Percentiles rank a stretch among this genome's conserved stretches.
Evolutionary conservation across 2,888 invertebrate species (phyloP).

Genomic region (Tachina grossa): DNA sequence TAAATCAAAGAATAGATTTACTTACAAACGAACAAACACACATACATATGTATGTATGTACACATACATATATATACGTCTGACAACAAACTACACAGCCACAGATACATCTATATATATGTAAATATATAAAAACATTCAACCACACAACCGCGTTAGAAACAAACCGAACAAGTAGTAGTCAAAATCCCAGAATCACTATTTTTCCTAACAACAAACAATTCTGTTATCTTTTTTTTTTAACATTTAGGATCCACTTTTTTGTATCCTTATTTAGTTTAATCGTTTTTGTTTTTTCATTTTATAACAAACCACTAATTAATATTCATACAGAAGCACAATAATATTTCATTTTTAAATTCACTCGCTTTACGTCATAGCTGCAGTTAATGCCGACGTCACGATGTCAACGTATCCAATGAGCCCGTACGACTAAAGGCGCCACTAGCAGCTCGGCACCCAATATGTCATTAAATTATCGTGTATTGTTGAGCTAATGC

Average conservation of each 20-base stretch:
- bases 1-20: slow-evolving; percentile 55
- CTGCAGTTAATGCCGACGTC: slow-evolving; percentile 54
- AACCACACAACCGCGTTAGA: slow-evolving; percentile 2
- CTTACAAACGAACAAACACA: slow-evolving; percentile 39
- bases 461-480: slow-evolving; percentile 54
- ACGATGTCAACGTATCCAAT: slow-evolving; percentile 78
- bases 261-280: slow-evolving; percentile 12
- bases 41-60: neutral
- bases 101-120: neutral
- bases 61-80: neutral
- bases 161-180: neutral
- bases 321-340: slow-evolving; percentile 19
- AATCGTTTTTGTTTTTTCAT: slow-evolving; percentile 19
- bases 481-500: slow-evolving; percentile 42
- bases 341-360: neutral
- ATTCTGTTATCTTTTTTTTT: slow-evolving; percentile 19
- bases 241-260: neutral
- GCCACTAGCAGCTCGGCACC: slow-evolving; percentile 60
- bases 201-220: slow-evolving; percentile 20
- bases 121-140: neutral
- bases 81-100: neutral
- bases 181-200: slow-evolving; percentile 1
- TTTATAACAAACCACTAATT: slow-evolving; percentile 28
- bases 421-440: slow-evolving; percentile 76
- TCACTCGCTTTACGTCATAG: slow-evolving; percentile 42